phyloP scores from a whole-genome alignment of 2,113 vertebrate species.

The Amblyopsis rosae region DNA sequence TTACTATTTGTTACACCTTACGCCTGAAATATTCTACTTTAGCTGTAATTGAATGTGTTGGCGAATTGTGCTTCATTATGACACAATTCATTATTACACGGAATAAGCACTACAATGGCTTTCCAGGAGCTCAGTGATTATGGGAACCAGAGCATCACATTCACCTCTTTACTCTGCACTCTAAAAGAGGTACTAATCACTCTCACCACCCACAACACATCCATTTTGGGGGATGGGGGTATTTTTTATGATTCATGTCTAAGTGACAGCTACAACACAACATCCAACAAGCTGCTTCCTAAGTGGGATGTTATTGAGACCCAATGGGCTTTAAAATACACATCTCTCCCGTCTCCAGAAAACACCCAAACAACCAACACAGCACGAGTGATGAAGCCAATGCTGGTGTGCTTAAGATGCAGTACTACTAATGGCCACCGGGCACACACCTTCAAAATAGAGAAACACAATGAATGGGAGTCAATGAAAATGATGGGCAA shows the following conservation, averaged over 20 bases:
- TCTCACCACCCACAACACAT: slow-evolving; percentile 37
- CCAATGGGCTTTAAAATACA: slow-evolving; percentile 31
- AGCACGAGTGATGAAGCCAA: neutral
- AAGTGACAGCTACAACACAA: slow-evolving; percentile 17
- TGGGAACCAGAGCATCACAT: slow-evolving; percentile 11
- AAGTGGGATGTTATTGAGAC: slow-evolving; percentile 29
- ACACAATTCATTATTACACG: slow-evolving; percentile 25
- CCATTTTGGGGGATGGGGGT: slow-evolving; percentile 36
- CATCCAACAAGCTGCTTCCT: slow-evolving; percentile 4
- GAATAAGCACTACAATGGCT: slow-evolving; percentile 36
- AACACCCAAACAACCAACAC: neutral
- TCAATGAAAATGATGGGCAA: too few relatives aligned
- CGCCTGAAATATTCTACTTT: too few relatives aligned
- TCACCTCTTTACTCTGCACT: slow-evolving; percentile 31
- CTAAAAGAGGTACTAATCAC: slow-evolving; percentile 39
- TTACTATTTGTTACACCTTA: too few relatives aligned
- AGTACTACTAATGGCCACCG: too few relatives aligned
- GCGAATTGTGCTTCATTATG: neutral
- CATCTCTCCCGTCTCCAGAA: slow-evolving; percentile 22
- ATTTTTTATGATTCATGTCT: slow-evolving; percentile 30
- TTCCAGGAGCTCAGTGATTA: too few relatives aligned
- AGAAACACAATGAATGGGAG: too few relatives aligned
- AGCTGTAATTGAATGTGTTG: too few relatives aligned
- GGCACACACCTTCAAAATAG: too few relatives aligned
- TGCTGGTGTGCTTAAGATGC: too few relatives aligned